Evolutionary conservation across 1,140 invertebrate genomes (phyloP), one percentile per base, ranked within the genome.

Genomic region (Papilio aristodemus): DNA sequence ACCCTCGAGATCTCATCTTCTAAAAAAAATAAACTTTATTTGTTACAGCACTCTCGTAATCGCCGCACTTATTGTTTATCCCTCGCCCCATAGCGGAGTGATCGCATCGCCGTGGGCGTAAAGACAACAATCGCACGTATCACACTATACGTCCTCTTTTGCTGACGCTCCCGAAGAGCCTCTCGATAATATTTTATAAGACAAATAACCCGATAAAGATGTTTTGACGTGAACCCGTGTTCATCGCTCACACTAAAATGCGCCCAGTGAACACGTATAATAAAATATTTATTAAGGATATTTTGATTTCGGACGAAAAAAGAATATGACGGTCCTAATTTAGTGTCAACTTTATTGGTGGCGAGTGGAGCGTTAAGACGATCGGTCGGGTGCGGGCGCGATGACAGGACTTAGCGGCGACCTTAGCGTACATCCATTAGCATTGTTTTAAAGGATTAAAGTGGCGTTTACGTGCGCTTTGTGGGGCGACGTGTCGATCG

Each of bases 131-230:
- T 88, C 86, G 86, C 85, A 81, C 83, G 76, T 79, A 89, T 89
- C 85, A 86, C 81, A 85, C 83, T 84, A 83, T 83, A 81, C 85
- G 86, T 89, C 86, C 85, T 87, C 85, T 89, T 89, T 89, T 88
- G 89, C 89, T 90, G 87, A 90, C 86, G 87, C 79, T 89, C 81
- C 87, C 82, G 80, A 86, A 86, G 85, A 86, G 86, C 83, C 87
- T 87, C 89, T 91, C 84, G 89, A 91, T 91, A 90, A 90, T 91
- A 91, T 91, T 91, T 89, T 90, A 91, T 90, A 91, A 91, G 89
- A 91, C 89, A 91, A 91, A 91, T 91, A 91, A 91, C 87, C 84
- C 85, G 89, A 91, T 91, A 91, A 91, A 91, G 89, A 91, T 90
- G 89, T 91, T 91, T 89, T 91, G 89, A 91, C 89, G 86, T 90